Base-by-base conservation (phyloP, 2,113 vertebrate genomes). In the human region DNA sequence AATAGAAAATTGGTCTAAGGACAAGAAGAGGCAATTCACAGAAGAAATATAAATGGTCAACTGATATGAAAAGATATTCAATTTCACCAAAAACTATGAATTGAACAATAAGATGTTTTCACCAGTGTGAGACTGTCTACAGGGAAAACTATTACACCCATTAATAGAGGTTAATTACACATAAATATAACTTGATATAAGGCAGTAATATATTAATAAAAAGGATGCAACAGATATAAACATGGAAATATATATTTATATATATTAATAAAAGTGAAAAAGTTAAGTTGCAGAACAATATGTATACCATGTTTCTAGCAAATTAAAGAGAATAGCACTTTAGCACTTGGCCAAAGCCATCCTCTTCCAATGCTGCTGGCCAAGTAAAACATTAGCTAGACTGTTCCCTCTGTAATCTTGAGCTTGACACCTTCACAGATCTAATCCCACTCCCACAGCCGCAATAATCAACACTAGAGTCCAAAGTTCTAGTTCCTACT, bases 61-160 rank as follows among this genome's bases (percentile, higher is more conserved):
- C 0, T 84, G 52, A 88, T 22, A 84, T 6, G 4, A 75, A 83
- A 90, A 83, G 23, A 72, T 38, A 38, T 80, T 66, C 43, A 95
- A 82, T 22, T 40, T 92, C 70, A 92, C 50, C 52, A 79, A 78
- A 96, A 89, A 72, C 59, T 55, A 84, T 50, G 87, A 93, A 50
- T 30, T n/a, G 76, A 85, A 84, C 27, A 92, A 64, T 23, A 27
- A 30, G 3, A 30, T 89, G 48, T 43, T 83, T 79, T 61, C 48
- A 89, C 35, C 38, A n/a, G 35, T 81, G 48, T 75, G 40, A 72
- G 78, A 90, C 1, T 27, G 45, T 64, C 61, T 64, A 14, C 27
- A 64, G 61, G 27, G 27, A 64, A 68, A 68, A 89, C n/a, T n/a
- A 85, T 40, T 38, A 55, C 2, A 73, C 43, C 25, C 57, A 82